Evolutionary conservation across 2,113 vertebrate species (phyloP).

Genomic region (Melospiza melodia): DNA sequence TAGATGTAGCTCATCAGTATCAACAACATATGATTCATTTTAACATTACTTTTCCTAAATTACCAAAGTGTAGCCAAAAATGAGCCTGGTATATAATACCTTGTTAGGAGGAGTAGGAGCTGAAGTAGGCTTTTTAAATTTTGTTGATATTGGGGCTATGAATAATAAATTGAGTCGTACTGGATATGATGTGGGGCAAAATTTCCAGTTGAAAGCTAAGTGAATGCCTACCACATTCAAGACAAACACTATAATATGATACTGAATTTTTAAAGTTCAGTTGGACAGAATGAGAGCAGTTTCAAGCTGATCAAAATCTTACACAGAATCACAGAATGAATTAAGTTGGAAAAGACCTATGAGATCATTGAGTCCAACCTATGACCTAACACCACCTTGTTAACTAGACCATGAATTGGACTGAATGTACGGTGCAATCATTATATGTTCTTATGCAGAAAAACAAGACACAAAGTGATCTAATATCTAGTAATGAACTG

Average conservation of each 20-base stretch:
- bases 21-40: not conserved
- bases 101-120: not conserved
- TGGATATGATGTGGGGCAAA: not conserved
- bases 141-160: not conserved
- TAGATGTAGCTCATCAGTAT: not conserved
- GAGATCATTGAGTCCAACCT: not conserved
- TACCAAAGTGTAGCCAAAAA: not conserved
- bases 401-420: no score
- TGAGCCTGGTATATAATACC: not conserved
- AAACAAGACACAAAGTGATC: no score
- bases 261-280: no score
- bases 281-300: no score
- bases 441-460: no score
- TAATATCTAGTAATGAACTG: no score
- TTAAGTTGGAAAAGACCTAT: not conserved
- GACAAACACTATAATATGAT: not conserved
- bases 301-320: no score
- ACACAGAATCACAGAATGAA: not conserved
- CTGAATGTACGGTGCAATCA: no score
- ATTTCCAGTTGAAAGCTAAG: not conserved
- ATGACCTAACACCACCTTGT: not conserved
- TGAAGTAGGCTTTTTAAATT: not conserved
- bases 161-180: not conserved
- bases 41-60: not conserved
- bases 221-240: not conserved